Evolutionary conservation across 2,113 vertebrate genomes (phyloP), one percentile per base, ranked within the genome.

Genomic region (Sceloporus tristichus): DNA sequence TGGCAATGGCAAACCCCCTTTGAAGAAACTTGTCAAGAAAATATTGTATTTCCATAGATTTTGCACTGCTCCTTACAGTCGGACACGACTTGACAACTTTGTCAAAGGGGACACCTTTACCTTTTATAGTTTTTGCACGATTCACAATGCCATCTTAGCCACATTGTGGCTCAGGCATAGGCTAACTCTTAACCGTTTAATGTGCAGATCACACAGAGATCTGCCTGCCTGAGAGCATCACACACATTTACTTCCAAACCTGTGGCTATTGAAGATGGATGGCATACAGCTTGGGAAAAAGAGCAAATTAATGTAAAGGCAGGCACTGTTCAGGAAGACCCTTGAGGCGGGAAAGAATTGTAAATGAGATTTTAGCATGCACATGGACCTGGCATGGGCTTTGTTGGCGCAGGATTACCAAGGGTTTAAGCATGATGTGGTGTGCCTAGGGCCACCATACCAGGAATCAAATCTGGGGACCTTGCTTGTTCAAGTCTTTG

Each of bases 301-400:
- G 53, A 48, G 23, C 9, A 13, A 48, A 83, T 83, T 56, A 73
- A 68, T 68, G 10, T 14, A 14, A 54, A 48, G 29, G 16, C 27
- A 38, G 11, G 42, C 4, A 6, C 9, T 29, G 6, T 56, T 42
- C 2, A 9, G 38, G 84, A 65, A 65, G 7, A 42, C 25, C 73
- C 23, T 59, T 9, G 16, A 65, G 38, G 56, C 38, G 9, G n/a
- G n/a, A 94, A 48, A 77, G 92, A 77, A 89, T 86, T 87, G 79
- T 82, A 91, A 95, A 94, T 92, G 93, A 91, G 93, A 94, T 95
- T 95, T 94, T 0, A 0, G 56, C 40, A 82, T 78, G 90, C 23
- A 10, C 92, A 92, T 87, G 89, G n/a, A 74, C 14, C 3, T 74
- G n/a, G 73, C 34, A 34, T 74, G 73, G 19, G n/a, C 88, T 92